Conservation (phyloP, 2,113 vertebrate species). For the Labeo rohita region DNA sequence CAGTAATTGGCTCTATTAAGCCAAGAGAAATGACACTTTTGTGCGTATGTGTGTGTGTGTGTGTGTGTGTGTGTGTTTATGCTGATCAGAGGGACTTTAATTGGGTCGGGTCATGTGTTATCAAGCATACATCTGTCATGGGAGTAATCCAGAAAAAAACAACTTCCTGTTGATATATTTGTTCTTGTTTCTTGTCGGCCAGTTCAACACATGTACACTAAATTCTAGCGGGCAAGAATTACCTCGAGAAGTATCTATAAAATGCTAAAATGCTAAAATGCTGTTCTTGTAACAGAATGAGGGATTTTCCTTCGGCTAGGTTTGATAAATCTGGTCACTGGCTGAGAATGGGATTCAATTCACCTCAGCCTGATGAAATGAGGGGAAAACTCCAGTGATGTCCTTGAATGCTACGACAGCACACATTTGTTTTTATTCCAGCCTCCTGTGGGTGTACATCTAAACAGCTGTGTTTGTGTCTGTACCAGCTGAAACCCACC, state of each 20-base stretch:
- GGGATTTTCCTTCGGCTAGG: conserved; percentile 1
- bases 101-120: conserved; percentile 40
- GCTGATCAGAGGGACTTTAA: conserved; percentile 45
- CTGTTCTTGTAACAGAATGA: not conserved
- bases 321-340: conserved; percentile 62
- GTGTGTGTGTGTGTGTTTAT: conserved; percentile 5
- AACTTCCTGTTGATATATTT: not conserved
- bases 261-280: not conserved
- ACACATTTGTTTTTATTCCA: conserved; percentile 1
- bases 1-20: conserved; percentile 77
- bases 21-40: conserved; percentile 50
- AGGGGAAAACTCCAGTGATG: conserved; percentile 37
- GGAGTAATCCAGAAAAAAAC: not conserved
- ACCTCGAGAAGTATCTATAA: not conserved
- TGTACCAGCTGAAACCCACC: conserved; percentile 5
- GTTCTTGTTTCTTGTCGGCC: not conserved
- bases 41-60: not conserved
- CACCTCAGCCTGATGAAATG: conserved; percentile 64
- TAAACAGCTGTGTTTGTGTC: not conserved
- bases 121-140: not conserved
- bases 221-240: not conserved
- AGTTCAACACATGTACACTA: not conserved
- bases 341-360: conserved; percentile 52
- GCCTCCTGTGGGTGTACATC: not conserved
- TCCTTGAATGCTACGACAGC: conserved; percentile 2